phyloP scores from a whole-genome alignment of 2,888 invertebrate genomes.

The Dryobota labecula region DNA sequence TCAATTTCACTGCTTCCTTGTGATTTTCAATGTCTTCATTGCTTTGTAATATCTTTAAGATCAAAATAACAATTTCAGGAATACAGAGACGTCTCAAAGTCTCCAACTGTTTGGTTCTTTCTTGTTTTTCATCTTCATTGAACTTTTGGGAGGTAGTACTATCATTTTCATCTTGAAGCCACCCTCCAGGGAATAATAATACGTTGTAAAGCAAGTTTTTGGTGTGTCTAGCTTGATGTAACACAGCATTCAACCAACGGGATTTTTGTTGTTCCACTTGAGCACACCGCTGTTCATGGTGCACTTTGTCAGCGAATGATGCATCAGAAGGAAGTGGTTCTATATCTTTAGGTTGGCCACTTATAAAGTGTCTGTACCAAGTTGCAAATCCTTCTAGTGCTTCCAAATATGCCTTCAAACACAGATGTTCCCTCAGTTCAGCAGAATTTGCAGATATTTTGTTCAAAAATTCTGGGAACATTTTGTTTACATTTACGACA shows the following conservation, averaged over 20 bases:
- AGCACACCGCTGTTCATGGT: constrained; percentile 95
- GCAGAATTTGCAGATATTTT: constrained; percentile 83
- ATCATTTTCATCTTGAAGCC: constrained; percentile 94
- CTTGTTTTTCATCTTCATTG: constrained; percentile 85
- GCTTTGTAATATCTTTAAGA: constrained; percentile 95
- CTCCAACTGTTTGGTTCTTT: constrained; percentile 93
- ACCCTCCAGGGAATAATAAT: constrained; percentile 96
- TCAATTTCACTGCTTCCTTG: constrained; percentile 92
- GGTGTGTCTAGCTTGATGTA: constrained; percentile 94
- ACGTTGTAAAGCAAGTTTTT: constrained; percentile 96
- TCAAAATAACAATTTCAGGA: constrained; percentile 95
- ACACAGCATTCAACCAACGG: constrained; percentile 93
- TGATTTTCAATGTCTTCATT: constrained; percentile 94
- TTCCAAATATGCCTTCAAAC: constrained; percentile 96
- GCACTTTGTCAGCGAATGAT: constrained; percentile 96
- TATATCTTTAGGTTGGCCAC: constrained; percentile 94
- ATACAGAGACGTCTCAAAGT: constrained; percentile 95
- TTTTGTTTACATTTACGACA: constrained; percentile 85
- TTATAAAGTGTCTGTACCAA: constrained; percentile 96
- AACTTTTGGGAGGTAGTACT: constrained; percentile 86
- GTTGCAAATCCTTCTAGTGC: constrained; percentile 96
- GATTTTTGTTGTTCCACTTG: constrained; percentile 95
- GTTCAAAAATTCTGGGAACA: constrained; percentile 82
- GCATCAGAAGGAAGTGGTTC: constrained; percentile 90
- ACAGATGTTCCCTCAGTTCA: constrained; percentile 95